Percentiles rank a stretch among this genome's conserved stretches.
Conservation (phyloP, 2,113 vertebrate genomes). For the Mixornis gularis region DNA sequence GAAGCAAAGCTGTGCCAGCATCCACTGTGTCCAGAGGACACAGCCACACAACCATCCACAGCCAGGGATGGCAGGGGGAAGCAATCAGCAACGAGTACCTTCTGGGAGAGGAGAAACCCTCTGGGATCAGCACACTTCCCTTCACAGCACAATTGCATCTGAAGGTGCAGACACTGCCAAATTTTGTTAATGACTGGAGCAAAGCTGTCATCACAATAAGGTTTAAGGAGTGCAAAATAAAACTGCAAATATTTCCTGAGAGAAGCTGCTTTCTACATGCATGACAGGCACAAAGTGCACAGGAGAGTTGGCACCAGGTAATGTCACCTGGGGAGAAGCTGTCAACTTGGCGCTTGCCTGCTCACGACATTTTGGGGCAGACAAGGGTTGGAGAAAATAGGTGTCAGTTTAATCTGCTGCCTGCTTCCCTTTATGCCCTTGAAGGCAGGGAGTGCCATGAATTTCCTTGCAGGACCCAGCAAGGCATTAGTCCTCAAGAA, state of each 20-base stretch:
- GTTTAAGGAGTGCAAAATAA: background rate
- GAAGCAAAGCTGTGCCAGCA: background rate
- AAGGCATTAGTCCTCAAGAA: background rate
- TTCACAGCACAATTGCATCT: background rate
- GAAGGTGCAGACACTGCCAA: fast-evolving
- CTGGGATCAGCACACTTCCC: background rate
- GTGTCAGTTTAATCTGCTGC: background rate
- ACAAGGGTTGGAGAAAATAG: background rate
- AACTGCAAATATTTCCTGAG: background rate
- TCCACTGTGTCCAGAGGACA: background rate
- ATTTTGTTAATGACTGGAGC: background rate
- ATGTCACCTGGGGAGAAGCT: background rate
- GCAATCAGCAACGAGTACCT: background rate
- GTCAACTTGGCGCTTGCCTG: background rate
- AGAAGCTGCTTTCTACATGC: background rate
- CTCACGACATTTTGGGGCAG: background rate
- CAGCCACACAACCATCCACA: fast-evolving
- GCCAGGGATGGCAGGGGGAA: background rate
- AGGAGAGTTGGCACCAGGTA: background rate
- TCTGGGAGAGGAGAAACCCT: background rate
- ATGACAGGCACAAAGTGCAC: background rate
- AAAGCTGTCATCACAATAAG: background rate
- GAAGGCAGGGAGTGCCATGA: background rate
- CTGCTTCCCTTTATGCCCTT: background rate
- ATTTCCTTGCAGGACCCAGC: background rate